A percentile compares a stretch with the other conserved stretches of the same genome.
Conservation (phyloP, 2,113 vertebrate genomes). For the Heterotilapia buettikoferi region DNA sequence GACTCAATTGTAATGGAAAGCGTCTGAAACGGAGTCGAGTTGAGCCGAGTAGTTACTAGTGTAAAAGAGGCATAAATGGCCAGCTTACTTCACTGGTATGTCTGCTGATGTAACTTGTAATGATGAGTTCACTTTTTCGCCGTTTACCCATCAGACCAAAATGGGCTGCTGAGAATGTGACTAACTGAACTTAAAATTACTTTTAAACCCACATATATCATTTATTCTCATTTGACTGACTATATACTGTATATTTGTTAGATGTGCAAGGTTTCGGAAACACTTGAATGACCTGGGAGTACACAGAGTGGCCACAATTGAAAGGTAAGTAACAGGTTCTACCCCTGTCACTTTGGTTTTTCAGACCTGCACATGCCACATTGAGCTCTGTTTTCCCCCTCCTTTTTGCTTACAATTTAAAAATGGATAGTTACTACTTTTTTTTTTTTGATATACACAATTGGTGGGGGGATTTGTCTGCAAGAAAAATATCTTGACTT, state of each 20-base stretch:
- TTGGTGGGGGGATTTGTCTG: background rate
- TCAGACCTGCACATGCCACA: background rate
- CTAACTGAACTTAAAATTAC: constrained; percentile 39
- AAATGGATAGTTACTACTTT: background rate
- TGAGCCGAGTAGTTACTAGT: background rate
- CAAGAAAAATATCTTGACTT: background rate
- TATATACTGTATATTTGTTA: background rate
- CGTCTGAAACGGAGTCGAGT: rapidly evolving
- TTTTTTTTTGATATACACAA: background rate
- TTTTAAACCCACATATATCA: background rate
- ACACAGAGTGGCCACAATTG: background rate
- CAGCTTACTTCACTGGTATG: background rate
- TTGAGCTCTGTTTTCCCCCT: rapidly evolving
- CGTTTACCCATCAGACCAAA: constrained; percentile 70
- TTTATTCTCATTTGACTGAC: background rate
- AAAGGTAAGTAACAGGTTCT: background rate
- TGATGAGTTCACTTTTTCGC: constrained; percentile 60
- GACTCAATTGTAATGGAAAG: background rate
- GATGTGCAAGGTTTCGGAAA: background rate
- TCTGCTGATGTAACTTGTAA: background rate
- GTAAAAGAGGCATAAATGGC: background rate
- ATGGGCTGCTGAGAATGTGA: constrained; percentile 53
- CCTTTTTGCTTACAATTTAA: too few relatives aligned
- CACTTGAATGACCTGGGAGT: background rate
- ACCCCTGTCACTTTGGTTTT: rapidly evolving